phyloP scores from a whole-genome alignment of 35 echinoderm and acorn worm species.

The Hemicentrotus pulcherrimus region DNA sequence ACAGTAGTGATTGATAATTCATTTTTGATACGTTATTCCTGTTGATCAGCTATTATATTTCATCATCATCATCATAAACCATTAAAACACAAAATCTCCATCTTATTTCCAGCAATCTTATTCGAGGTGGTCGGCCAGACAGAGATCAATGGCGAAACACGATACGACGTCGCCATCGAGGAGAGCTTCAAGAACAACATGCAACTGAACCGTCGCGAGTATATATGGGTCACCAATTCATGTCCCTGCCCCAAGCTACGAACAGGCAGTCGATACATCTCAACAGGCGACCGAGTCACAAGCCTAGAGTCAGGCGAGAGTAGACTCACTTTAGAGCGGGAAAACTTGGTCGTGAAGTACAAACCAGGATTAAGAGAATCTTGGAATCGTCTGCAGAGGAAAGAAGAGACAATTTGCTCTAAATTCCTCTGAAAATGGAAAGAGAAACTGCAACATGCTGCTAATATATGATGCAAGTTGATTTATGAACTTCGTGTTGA shows the following conservation, averaged over 20 bases:
- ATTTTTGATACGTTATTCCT: too few relatives aligned
- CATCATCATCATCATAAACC: too few relatives aligned
- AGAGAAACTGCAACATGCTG: neutral
- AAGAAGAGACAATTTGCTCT: slow-evolving; percentile 46
- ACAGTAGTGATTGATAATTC: neutral
- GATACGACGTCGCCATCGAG: slow-evolving; percentile 69
- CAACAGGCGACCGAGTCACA: slow-evolving; percentile 68
- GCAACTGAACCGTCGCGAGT: slow-evolving; percentile 66
- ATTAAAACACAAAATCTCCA: neutral
- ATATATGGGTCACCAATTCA: slow-evolving; percentile 80
- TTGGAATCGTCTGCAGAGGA: slow-evolving; percentile 75
- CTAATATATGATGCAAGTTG: neutral
- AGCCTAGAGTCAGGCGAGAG: slow-evolving; percentile 59
- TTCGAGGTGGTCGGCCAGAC: slow-evolving; percentile 60
- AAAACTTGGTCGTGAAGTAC: slow-evolving; percentile 74
- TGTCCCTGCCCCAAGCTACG: slow-evolving; percentile 79
- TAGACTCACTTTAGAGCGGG: slow-evolving; percentile 64
- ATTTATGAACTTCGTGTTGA: neutral
- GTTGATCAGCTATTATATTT: too few relatives aligned
- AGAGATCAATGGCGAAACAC: slow-evolving; percentile 54
- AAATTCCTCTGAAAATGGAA: slow-evolving; percentile 42
- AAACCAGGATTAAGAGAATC: slow-evolving; percentile 54
- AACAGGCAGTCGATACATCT: slow-evolving; percentile 63
- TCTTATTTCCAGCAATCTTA: slow-evolving; percentile 56
- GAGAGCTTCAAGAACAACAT: slow-evolving; percentile 74